A percentile compares a stretch with the other conserved stretches of the same genome.
Evolutionary conservation across 2,797 vertebrate genomes (phyloP).

Genomic region (Oreochromis grahami): DNA sequence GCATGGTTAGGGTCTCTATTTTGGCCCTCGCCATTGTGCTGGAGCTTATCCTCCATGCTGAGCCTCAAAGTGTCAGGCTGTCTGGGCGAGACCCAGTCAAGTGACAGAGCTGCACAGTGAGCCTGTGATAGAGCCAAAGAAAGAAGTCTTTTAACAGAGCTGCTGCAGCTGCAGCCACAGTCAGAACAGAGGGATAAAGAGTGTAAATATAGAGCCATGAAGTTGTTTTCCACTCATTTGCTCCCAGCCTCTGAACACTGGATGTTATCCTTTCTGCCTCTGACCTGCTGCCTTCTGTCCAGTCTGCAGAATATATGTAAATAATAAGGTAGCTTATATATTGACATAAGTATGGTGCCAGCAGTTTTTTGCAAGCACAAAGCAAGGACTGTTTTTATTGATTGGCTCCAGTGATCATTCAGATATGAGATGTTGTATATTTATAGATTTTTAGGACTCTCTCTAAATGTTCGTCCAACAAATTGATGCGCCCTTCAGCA

Average conservation of each 20-base stretch:
- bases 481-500: neutral
- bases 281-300: conserved; percentile 17
- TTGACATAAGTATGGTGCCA: neutral
- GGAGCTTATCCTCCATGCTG: conserved; percentile 52
- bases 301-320: neutral
- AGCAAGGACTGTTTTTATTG: neutral
- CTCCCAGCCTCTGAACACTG: conserved; percentile 13
- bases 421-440: neutral
- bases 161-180: conserved; percentile 63
- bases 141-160: conserved; percentile 67
- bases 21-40: conserved; percentile 12
- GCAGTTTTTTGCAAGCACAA: neutral
- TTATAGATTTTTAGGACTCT: neutral
- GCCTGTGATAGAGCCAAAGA: conserved; percentile 66
- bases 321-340: neutral
- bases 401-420: neutral
- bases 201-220: conserved; percentile 62
- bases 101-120: conserved; percentile 62
- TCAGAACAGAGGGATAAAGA: conserved; percentile 48
- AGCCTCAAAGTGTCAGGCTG: conserved; percentile 50
- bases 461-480: neutral
- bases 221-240: conserved; percentile 40
- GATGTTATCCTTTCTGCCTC: conserved; percentile 1
- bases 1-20: conserved; percentile 9
- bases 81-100: conserved; percentile 46